These are phyloP conservation scores for Endomychus coccineus DNA, from an alignment of 2,888 invertebrate species.

Conservation along the genomic window DNA sequence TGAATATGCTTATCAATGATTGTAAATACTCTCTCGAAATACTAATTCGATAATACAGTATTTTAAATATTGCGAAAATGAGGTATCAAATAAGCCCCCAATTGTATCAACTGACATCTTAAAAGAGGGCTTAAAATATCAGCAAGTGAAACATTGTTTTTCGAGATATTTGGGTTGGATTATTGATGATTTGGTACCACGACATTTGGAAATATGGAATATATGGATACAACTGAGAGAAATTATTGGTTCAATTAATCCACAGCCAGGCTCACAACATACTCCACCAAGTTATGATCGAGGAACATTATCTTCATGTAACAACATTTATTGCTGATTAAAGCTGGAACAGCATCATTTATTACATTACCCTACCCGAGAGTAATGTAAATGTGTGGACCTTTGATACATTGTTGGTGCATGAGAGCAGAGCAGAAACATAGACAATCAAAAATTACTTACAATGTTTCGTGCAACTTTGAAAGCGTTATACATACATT, in stretches of 20 bases:
- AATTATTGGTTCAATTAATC: no score
- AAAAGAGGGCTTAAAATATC: conserved; percentile 20
- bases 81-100: no score
- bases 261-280: conserved; percentile 13
- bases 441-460: background rate
- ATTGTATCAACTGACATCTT: conserved; percentile 17
- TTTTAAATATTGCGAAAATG: no score
- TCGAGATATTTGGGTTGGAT: conserved; percentile 23
- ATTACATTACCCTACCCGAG: no score
- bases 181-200: conserved; percentile 20
- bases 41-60: no score
- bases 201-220: no score
- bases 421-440: background rate
- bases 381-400: background rate
- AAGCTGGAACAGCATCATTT: no score
- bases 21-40: no score
- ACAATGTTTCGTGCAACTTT: no score
- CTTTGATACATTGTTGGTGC: background rate
- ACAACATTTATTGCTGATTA: conserved; percentile 10
- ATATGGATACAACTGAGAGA: no score
- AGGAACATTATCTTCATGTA: conserved; percentile 15
- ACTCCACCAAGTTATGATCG: conserved; percentile 4
- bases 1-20: conserved; percentile 20
- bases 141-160: conserved; percentile 26
- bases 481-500: no score